phyloP scores from a whole-genome alignment of 2,113 vertebrate species.

The Dunckerocampus dactyliophorus region DNA sequence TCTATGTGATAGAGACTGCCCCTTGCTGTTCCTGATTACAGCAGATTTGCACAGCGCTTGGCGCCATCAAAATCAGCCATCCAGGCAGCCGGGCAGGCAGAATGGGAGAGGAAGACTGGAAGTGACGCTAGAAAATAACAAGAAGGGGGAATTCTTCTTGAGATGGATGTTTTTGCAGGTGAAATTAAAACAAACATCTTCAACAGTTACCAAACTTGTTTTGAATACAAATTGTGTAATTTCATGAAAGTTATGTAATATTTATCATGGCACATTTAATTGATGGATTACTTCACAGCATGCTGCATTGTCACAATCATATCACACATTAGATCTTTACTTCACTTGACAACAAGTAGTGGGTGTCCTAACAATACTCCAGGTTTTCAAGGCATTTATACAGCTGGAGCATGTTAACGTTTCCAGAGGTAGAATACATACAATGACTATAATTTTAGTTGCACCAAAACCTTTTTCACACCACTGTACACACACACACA shows the following conservation, averaged over 20 bases:
- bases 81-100: slow-evolving; percentile 68
- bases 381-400: neutral
- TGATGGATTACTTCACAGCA: neutral
- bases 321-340: slow-evolving; percentile 1
- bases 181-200: slow-evolving; percentile 48
- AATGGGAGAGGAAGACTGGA: slow-evolving; percentile 67
- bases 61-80: slow-evolving; percentile 74
- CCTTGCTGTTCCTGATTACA: slow-evolving; percentile 75
- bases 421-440: neutral
- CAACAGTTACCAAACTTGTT: slow-evolving; percentile 43
- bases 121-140: slow-evolving; percentile 66
- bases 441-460: neutral
- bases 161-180: slow-evolving; percentile 69
- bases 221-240: slow-evolving; percentile 41
- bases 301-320: neutral
- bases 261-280: neutral
- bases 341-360: neutral
- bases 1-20: slow-evolving; percentile 73
- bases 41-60: slow-evolving; percentile 65
- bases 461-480: no score
- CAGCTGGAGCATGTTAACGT: neutral
- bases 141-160: slow-evolving; percentile 57
- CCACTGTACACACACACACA: no score
- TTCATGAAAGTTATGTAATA: slow-evolving; percentile 23
- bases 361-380: neutral